Conservation (phyloP, 53 echinoderm and acorn worm species). For the Holothuria scabra region DNA sequence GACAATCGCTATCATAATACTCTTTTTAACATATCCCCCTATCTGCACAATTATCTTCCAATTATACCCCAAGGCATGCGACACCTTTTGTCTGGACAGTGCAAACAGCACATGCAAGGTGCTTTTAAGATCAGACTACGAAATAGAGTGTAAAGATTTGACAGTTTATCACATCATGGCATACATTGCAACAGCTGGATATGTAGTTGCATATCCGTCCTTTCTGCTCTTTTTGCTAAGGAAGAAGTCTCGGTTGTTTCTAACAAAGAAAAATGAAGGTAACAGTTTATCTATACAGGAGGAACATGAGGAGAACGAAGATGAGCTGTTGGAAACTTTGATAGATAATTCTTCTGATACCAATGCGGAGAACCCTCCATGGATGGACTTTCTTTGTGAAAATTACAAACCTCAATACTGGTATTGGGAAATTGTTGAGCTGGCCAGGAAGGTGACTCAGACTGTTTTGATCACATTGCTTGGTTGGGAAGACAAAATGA, state of each 20-base stretch:
- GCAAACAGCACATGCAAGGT: neutral
- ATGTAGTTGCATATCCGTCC: slow-evolving; percentile 60
- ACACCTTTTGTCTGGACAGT: slow-evolving; percentile 49
- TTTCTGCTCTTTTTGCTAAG: slow-evolving; percentile 44
- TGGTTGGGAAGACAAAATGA: slow-evolving; percentile 6
- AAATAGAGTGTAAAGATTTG: slow-evolving; percentile 38
- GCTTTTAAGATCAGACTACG: slow-evolving; percentile 53
- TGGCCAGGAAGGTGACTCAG: too few species aligned
- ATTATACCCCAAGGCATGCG: slow-evolving; percentile 50
- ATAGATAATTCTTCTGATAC: too few species aligned
- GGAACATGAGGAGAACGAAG: too few species aligned
- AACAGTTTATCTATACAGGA: too few species aligned
- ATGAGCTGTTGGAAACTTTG: too few species aligned
- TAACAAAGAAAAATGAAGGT: too few species aligned
- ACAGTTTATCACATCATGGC: slow-evolving; percentile 46
- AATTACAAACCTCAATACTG: too few species aligned
- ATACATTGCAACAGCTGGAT: slow-evolving; percentile 21
- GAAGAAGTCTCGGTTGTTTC: neutral
- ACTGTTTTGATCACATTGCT: too few species aligned
- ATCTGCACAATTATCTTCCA: slow-evolving; percentile 41
- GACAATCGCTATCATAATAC: slow-evolving; percentile 40
- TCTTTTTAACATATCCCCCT: slow-evolving; percentile 60
- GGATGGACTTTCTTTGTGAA: too few species aligned
- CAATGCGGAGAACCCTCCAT: too few species aligned
- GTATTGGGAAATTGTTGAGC: too few species aligned